phyloP scores from a whole-genome alignment of 2,113 vertebrate genomes.

The Xyrauchen texanus region DNA sequence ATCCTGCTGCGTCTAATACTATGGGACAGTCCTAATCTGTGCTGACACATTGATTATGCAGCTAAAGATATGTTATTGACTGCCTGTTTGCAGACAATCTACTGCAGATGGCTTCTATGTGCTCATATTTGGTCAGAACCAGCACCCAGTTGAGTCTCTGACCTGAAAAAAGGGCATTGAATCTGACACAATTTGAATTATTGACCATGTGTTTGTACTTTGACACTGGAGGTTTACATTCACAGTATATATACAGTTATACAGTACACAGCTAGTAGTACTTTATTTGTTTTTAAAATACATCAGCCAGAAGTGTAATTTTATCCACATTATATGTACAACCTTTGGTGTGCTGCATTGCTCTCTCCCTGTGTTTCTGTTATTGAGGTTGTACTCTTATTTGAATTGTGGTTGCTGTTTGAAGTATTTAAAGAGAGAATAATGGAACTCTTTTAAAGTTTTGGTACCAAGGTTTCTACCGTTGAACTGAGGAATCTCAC shows the following conservation, averaged over 20 bases:
- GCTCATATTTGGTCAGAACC: too few species aligned
- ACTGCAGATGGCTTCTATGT: not conserved
- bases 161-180: not conserved
- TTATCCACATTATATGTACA: slow-evolving; percentile 6
- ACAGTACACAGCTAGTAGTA: slow-evolving; percentile 11
- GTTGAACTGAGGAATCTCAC: slow-evolving; percentile 22
- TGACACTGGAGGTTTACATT: not conserved
- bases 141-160: too few species aligned
- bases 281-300: slow-evolving; percentile 24
- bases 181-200: slow-evolving; percentile 6
- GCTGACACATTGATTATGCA: slow-evolving; percentile 9
- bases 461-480: not conserved
- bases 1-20: slow-evolving; percentile 10
- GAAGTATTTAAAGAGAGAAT: not conserved
- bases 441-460: slow-evolving; percentile 11
- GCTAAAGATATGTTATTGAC: slow-evolving; percentile 3
- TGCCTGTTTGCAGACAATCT: not conserved
- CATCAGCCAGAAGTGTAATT: slow-evolving; percentile 23
- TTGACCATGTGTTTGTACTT: not conserved
- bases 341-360: not conserved
- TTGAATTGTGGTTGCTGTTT: slow-evolving; percentile 5
- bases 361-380: not conserved
- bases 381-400: slow-evolving; percentile 27
- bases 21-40: not conserved
- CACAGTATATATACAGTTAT: too few species aligned